A percentile compares a stretch with the other conserved stretches of the same genome.
Evolutionary conservation across 2,797 vertebrate species (phyloP).

Genomic region (Danio choprae): DNA sequence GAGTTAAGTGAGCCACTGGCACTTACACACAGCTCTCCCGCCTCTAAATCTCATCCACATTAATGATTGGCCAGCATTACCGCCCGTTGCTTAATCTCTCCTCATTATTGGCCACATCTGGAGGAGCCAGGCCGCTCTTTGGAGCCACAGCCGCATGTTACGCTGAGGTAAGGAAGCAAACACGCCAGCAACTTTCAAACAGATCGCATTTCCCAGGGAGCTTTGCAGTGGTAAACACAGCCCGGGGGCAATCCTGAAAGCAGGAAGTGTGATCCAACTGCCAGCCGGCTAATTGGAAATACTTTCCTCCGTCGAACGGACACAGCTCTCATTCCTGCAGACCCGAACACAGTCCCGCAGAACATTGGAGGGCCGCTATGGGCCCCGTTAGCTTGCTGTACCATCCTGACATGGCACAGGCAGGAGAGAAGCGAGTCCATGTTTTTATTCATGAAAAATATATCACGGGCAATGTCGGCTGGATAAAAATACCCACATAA

Average conservation of each 20-base stretch:
- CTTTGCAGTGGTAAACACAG: slow-evolving; percentile 58
- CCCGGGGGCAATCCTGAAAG: slow-evolving; percentile 46
- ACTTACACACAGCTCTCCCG: slow-evolving; percentile 61
- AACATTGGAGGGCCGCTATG: slow-evolving; percentile 21
- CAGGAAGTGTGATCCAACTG: slow-evolving; percentile 48
- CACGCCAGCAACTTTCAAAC: slow-evolving; percentile 63
- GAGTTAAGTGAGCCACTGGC: slow-evolving; percentile 57
- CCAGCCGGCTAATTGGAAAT: slow-evolving; percentile 55
- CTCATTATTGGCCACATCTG: slow-evolving; percentile 73
- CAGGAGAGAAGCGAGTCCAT: slow-evolving; percentile 25
- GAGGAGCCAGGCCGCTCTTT: slow-evolving; percentile 63
- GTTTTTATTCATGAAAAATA: slow-evolving; percentile 53
- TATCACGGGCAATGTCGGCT: slow-evolving; percentile 19
- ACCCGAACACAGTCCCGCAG: slow-evolving; percentile 9
- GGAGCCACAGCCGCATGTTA: slow-evolving; percentile 58
- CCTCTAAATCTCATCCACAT: slow-evolving; percentile 68
- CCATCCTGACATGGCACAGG: not conserved
- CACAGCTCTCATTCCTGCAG: slow-evolving; percentile 34
- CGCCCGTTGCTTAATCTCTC: slow-evolving; percentile 69
- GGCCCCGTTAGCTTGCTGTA: slow-evolving; percentile 11
- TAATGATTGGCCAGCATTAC: slow-evolving; percentile 65
- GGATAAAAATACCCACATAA: slow-evolving; percentile 49
- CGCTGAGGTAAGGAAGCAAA: slow-evolving; percentile 71
- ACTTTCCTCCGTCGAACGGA: slow-evolving; percentile 51
- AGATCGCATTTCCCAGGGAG: slow-evolving; percentile 65